Percentiles rank a stretch among this genome's conserved stretches.
phyloP scores from a whole-genome alignment of 2,113 vertebrate species.

The Theristicus caerulescens region DNA sequence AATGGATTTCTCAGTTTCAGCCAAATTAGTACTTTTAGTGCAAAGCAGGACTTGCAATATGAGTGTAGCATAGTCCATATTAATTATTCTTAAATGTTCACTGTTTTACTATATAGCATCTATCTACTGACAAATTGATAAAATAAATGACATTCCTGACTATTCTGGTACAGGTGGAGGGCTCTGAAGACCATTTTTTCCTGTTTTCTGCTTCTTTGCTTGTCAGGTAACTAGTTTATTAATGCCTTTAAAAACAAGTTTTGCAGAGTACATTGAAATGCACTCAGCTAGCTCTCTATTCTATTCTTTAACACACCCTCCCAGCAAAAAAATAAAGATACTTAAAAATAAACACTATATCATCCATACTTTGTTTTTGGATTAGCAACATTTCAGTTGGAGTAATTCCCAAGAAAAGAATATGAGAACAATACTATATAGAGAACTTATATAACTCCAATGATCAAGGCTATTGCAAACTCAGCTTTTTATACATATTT shows the following conservation, averaged over 20 bases:
- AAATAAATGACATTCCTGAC: neutral
- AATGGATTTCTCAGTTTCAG: slow-evolving; percentile 73
- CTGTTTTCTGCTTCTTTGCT: neutral
- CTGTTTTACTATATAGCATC: neutral
- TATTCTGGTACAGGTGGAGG: neutral
- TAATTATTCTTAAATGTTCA: slow-evolving; percentile 1
- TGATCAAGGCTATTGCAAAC: slow-evolving; percentile 32
- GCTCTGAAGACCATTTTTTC: neutral
- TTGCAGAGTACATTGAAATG: neutral
- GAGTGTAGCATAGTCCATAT: slow-evolving; percentile 26
- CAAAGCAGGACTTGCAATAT: slow-evolving; percentile 50
- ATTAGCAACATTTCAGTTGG: slow-evolving; percentile 39
- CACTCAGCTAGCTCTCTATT: neutral
- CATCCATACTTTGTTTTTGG: neutral
- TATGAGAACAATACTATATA: slow-evolving; percentile 22
- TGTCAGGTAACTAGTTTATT: neutral
- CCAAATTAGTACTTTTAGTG: slow-evolving; percentile 55
- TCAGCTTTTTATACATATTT: slow-evolving; percentile 35
- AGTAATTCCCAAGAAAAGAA: slow-evolving; percentile 27
- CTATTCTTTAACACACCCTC: neutral
- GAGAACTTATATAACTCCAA: slow-evolving; percentile 19
- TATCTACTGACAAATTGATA: neutral
- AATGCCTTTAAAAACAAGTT: slow-evolving; percentile 31
- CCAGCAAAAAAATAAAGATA: neutral
- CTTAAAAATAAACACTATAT: neutral